These are phyloP conservation scores for Lepidurus packardi DNA, from an alignment of 1,140 invertebrate genomes.

Conservation along the genomic window DNA sequence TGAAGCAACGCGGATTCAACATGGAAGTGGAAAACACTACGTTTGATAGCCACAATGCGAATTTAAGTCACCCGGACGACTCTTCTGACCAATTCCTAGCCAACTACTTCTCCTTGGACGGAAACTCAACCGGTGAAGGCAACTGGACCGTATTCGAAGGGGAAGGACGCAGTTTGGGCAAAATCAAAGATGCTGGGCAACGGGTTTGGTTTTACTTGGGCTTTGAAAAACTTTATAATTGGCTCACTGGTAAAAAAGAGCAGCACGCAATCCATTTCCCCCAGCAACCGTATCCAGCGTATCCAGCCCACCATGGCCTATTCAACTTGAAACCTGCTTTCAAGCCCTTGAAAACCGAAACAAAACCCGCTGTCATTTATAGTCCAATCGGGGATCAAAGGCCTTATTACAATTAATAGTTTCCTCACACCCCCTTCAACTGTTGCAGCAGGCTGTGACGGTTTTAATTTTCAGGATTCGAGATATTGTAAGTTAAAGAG, in stretches of 20 bases:
- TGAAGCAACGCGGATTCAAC: background rate
- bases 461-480: background rate
- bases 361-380: background rate
- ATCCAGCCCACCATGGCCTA: background rate
- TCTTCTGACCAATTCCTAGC: background rate
- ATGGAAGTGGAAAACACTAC: background rate
- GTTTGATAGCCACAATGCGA: background rate
- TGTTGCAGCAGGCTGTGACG: background rate
- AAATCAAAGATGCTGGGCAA: constrained; percentile 15
- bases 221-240: constrained; percentile 2
- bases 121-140: background rate
- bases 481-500: background rate
- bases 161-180: background rate
- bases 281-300: background rate
- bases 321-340: background rate
- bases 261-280: background rate
- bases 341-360: background rate
- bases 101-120: background rate
- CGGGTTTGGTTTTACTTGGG: background rate
- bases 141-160: background rate
- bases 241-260: constrained; percentile 2
- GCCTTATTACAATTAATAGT: background rate
- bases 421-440: background rate
- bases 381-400: background rate
- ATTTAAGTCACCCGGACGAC: background rate